A percentile compares a stretch with the other conserved stretches of the same genome.
Evolutionary conservation across 2,797 vertebrate genomes (phyloP).

Genomic region (Cichlasoma orientale): DNA sequence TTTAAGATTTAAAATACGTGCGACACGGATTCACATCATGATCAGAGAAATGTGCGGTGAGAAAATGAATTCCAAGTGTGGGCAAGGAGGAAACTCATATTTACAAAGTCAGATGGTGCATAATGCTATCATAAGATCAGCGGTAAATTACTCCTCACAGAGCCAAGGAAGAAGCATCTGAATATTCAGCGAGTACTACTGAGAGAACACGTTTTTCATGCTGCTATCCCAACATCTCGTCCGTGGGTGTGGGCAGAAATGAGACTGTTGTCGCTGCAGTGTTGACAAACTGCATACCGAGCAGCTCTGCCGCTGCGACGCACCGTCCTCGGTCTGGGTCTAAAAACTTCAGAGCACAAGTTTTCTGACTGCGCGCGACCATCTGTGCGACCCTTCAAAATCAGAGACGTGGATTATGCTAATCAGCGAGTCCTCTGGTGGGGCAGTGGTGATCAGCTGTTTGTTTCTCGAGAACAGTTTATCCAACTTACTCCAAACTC

Average conservation of each 20-base stretch:
- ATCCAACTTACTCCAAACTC: no score
- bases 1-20: not conserved
- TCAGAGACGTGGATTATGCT: fast-evolving
- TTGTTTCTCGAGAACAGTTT: no score
- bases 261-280: not conserved
- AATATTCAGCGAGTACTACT: not conserved
- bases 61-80: not conserved
- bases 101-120: not conserved
- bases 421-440: not conserved
- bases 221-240: fast-evolving
- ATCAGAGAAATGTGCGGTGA: not conserved
- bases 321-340: not conserved
- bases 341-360: fast-evolving
- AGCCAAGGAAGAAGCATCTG: not conserved
- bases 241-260: not conserved
- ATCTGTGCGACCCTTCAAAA: fast-evolving
- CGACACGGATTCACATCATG: fast-evolving
- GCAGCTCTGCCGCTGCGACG: not conserved
- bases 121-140: not conserved
- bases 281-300: not conserved
- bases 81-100: not conserved
- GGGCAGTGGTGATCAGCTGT: no score
- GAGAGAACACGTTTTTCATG: fast-evolving
- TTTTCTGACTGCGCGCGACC: not conserved
- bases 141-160: fast-evolving